Evolutionary conservation across 1,140 invertebrate genomes (phyloP).

Genomic region (Euwallacea similis): DNA sequence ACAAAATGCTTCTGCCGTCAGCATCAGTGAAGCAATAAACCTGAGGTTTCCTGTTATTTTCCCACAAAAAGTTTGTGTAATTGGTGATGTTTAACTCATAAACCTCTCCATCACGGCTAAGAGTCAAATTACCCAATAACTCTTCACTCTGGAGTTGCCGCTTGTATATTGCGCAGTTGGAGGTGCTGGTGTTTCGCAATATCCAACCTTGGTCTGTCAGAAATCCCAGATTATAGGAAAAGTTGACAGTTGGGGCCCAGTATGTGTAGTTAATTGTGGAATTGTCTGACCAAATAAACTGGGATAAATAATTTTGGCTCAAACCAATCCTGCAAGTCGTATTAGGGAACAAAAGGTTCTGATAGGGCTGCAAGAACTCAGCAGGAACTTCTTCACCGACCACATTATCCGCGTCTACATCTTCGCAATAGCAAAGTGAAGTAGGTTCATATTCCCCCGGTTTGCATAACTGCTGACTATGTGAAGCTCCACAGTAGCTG

Average conservation of each 20-base stretch:
- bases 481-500: constrained; percentile 27
- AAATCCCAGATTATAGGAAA: constrained; percentile 14
- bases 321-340: constrained; percentile 34
- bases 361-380: constrained; percentile 33
- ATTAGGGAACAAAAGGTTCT: constrained; percentile 30
- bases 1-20: constrained; percentile 9
- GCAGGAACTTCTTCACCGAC: background rate
- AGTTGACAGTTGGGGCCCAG: constrained; percentile 26
- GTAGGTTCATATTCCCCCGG: constrained; percentile 29
- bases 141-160: background rate
- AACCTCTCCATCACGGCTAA: background rate
- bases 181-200: constrained; percentile 20
- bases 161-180: constrained; percentile 15
- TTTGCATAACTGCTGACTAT: constrained; percentile 6
- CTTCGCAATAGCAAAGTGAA: constrained; percentile 36
- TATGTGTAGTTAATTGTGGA: constrained; percentile 30
- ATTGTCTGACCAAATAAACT: constrained; percentile 27
- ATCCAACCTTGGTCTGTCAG: constrained; percentile 34
- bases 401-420: background rate
- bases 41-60: constrained; percentile 17
- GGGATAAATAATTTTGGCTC: background rate
- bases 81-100: constrained; percentile 27
- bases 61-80: constrained; percentile 14
- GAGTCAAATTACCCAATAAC: constrained; percentile 1
- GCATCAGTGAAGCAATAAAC: constrained; percentile 39